phyloP scores from a whole-genome alignment of 2,113 vertebrate species.

The Grallaria varia region DNA sequence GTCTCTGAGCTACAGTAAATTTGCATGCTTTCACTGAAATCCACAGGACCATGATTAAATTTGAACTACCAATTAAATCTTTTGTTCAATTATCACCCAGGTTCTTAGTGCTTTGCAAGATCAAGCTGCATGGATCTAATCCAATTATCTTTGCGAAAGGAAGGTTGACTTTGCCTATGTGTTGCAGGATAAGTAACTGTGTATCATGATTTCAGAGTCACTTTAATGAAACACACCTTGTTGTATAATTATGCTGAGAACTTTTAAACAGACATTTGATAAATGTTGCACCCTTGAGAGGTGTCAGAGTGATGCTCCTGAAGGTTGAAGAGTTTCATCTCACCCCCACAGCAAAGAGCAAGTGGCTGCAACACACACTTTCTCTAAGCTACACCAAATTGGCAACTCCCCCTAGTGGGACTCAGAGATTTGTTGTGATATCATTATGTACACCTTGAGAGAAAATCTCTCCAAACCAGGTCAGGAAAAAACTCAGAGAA shows the following conservation, averaged over 20 bases:
- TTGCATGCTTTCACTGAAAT: slow-evolving; percentile 45
- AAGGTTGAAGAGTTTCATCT: background rate
- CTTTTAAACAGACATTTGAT: background rate
- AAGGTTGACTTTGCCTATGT: slow-evolving; percentile 7
- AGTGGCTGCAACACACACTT: background rate
- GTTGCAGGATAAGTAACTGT: background rate
- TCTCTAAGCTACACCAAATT: background rate
- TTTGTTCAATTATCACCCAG: slow-evolving; percentile 22
- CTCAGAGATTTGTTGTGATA: background rate
- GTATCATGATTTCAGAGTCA: background rate
- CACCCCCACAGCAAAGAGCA: background rate
- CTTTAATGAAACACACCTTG: background rate
- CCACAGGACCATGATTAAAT: slow-evolving; percentile 37
- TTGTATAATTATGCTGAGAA: background rate
- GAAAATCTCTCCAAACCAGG: background rate
- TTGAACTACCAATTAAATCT: slow-evolving; percentile 45
- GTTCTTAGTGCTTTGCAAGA: slow-evolving; percentile 27
- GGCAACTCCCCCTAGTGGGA: background rate
- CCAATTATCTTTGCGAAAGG: slow-evolving; percentile 28
- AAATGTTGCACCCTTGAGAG: background rate
- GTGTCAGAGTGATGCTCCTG: background rate
- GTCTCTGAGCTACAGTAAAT: slow-evolving; percentile 36
- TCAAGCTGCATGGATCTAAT: slow-evolving; percentile 15
- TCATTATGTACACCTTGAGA: background rate
- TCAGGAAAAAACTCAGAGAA: background rate